Percentiles rank a stretch among this genome's conserved stretches.
phyloP scores from a whole-genome alignment of 2,888 invertebrate species.

The Theristus sp. region DNA sequence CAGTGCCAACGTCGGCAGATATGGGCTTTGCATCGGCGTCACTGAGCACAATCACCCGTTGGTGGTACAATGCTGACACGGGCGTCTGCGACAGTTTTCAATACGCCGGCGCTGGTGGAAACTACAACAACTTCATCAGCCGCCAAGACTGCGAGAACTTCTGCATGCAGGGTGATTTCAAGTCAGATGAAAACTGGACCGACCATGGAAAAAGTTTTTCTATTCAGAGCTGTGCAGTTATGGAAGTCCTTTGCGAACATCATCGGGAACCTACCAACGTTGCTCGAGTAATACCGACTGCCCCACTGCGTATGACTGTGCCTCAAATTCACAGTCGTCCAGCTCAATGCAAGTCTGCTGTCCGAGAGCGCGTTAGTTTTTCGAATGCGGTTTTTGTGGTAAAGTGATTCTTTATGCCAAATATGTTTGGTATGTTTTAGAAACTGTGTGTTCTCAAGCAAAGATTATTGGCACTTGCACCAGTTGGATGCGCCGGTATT shows the following conservation, averaged over 20 bases:
- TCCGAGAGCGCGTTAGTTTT: slow-evolving; percentile 18
- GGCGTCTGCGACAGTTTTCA: not conserved
- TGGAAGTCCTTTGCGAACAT: not conserved
- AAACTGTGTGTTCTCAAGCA: not conserved
- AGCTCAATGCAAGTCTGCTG: slow-evolving; percentile 25
- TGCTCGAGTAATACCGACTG: slow-evolving; percentile 23
- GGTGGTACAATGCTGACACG: not conserved
- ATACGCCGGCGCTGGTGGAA: not conserved
- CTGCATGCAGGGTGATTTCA: not conserved
- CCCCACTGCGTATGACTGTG: slow-evolving; percentile 23
- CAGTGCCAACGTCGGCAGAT: not conserved
- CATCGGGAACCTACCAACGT: slow-evolving; percentile 10
- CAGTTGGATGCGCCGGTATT: not conserved
- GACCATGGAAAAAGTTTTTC: not conserved
- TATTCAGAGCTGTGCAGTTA: not conserved
- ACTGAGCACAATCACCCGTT: not conserved
- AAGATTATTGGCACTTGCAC: not conserved
- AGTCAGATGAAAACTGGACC: not conserved
- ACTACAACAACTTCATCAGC: not conserved
- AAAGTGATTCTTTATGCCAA: not conserved
- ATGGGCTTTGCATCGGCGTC: not conserved
- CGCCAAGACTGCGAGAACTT: not conserved
- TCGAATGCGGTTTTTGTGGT: not conserved
- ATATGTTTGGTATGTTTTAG: not conserved
- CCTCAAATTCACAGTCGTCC: too few relatives aligned